Evolutionary conservation across 2,113 vertebrate species (phyloP).

Genomic region (Uropsilus gracilis): DNA sequence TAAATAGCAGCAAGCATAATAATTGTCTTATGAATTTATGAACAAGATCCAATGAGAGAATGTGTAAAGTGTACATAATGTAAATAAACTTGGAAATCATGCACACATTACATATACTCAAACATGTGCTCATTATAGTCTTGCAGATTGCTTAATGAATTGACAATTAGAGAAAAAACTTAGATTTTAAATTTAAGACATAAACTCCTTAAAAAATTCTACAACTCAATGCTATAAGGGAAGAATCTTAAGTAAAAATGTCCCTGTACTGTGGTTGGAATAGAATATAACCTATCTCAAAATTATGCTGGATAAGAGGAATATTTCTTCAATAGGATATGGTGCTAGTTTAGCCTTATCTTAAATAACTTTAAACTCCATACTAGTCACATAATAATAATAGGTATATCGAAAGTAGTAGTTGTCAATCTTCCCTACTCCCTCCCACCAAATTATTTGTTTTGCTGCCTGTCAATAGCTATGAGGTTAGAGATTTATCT

Average conservation of each 20-base stretch:
- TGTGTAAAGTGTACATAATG: background rate
- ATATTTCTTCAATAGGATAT: background rate
- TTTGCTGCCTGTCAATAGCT: background rate
- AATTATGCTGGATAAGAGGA: background rate
- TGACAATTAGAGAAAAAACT: slow-evolving; percentile 43
- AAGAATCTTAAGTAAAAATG: background rate
- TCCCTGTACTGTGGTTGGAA: background rate
- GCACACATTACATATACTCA: background rate
- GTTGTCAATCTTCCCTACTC: too few species aligned
- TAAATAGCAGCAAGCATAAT: background rate
- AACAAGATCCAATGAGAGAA: background rate
- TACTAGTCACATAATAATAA: slow-evolving; percentile 5
- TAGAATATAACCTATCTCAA: background rate
- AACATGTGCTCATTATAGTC: background rate
- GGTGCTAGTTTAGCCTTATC: background rate
- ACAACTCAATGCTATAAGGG: background rate
- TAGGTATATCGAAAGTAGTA: background rate
- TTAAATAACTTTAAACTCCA: background rate
- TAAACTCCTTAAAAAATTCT: slow-evolving; percentile 7
- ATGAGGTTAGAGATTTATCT: background rate
- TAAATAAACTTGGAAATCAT: background rate
- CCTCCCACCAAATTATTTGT: background rate
- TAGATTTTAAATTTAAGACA: slow-evolving; percentile 35
- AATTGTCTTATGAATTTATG: background rate
- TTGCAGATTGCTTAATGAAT: background rate